These are phyloP conservation scores for Xestia c-nigrum DNA, from an alignment of 2,888 invertebrate species.

Conservation along the genomic window DNA sequence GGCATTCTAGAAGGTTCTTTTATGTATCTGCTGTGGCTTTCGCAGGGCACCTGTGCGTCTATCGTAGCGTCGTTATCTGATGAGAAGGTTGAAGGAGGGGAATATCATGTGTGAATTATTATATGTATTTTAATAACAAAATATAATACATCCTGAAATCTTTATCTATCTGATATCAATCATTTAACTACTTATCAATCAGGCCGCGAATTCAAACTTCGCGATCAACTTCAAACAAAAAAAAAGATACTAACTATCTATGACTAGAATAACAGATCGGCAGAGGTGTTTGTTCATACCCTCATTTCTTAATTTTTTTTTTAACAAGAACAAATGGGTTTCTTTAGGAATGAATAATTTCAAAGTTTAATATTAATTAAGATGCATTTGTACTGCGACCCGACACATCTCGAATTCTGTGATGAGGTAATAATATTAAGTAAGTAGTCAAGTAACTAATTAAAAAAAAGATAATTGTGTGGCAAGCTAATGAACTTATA, in stretches of 20 bases:
- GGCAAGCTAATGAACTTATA: conserved; percentile 36
- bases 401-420: conserved; percentile 51
- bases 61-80: conserved; percentile 92
- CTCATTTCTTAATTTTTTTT: not conserved
- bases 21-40: conserved; percentile 93
- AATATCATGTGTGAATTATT: conserved; percentile 91
- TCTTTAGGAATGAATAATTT: not conserved
- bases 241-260: not conserved
- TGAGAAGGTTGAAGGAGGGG: conserved; percentile 93
- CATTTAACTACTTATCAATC: not conserved
- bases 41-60: conserved; percentile 90
- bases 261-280: not conserved
- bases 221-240: not conserved
- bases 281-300: not conserved
- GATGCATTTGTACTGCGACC: conserved; percentile 18
- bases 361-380: conserved; percentile 6
- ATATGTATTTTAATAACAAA: conserved; percentile 23
- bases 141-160: not conserved
- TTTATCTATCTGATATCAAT: not conserved
- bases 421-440: conserved; percentile 46
- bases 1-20: conserved; percentile 94
- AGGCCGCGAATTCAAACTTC: conserved; percentile 12
- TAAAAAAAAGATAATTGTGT: conserved; percentile 14
- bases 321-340: not conserved
- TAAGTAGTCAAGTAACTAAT: conserved; percentile 42